Evolutionary conservation across 2,888 invertebrate genomes (phyloP).

Genomic region (Steromphala cineraria): DNA sequence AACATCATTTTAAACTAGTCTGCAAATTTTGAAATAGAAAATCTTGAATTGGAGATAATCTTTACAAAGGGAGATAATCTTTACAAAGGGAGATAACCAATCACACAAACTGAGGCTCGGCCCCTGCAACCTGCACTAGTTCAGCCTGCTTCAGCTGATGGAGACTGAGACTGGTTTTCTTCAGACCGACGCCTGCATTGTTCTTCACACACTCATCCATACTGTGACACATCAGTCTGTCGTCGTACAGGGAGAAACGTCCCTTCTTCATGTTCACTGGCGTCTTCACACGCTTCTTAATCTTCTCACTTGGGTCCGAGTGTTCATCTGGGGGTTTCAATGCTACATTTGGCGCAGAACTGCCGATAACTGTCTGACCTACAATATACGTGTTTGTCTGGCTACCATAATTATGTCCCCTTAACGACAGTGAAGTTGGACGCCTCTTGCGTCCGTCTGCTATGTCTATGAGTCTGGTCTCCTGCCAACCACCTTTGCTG

Average conservation of each 20-base stretch:
- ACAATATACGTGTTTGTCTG: not conserved
- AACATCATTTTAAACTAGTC: too few species aligned
- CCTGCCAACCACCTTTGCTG: constrained; percentile 30
- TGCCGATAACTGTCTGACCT: constrained; percentile 28
- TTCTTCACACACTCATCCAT: constrained; percentile 29
- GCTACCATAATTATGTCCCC: constrained; percentile 57
- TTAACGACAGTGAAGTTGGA: constrained; percentile 62
- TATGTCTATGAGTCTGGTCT: constrained; percentile 42
- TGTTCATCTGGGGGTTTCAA: constrained; percentile 10
- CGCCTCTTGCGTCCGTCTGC: constrained; percentile 33
- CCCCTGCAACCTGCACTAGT: not conserved
- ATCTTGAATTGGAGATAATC: too few species aligned
- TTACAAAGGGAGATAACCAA: constrained; percentile 11
- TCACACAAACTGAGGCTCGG: not conserved
- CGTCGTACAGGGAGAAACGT: constrained; percentile 89
- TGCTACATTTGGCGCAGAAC: constrained; percentile 26
- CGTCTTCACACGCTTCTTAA: constrained; percentile 62
- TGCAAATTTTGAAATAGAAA: too few species aligned
- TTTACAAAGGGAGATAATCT: not conserved
- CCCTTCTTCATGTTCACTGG: constrained; percentile 58
- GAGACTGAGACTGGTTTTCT: constrained; percentile 50
- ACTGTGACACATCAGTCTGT: constrained; percentile 84
- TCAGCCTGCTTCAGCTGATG: constrained; percentile 49
- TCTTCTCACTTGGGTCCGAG: constrained; percentile 52
- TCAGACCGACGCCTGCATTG: constrained; percentile 22